Conservation (phyloP, 2,113 vertebrate genomes). For the Python bivittatus region DNA sequence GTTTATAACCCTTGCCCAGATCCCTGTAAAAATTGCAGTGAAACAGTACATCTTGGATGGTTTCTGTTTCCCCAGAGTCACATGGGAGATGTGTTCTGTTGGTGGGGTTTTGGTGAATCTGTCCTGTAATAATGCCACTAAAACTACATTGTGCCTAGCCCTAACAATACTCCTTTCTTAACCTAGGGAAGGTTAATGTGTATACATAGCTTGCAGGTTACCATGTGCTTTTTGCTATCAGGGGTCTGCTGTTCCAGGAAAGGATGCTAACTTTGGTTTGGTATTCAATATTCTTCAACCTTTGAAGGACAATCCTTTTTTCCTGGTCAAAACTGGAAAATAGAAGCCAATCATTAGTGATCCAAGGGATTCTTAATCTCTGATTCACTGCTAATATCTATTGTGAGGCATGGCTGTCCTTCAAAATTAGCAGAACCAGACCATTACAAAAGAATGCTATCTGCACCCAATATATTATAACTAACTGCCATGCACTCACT, state of each 20-base stretch:
- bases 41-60: neutral
- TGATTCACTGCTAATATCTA: neutral
- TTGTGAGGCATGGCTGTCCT: neutral
- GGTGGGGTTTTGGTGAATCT: neutral
- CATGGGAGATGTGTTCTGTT: neutral
- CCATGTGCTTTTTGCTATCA: neutral
- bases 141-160: neutral
- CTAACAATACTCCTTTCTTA: neutral
- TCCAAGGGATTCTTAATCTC: neutral
- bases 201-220: neutral
- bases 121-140: neutral
- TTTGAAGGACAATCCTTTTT: neutral
- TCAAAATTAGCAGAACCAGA: neutral
- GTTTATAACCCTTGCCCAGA: neutral
- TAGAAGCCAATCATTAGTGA: neutral
- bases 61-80: neutral
- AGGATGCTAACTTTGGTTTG: neutral
- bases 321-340: neutral
- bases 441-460: neutral
- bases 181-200: neutral
- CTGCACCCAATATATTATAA: neutral
- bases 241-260: neutral
- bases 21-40: neutral
- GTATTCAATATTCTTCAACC: neutral
- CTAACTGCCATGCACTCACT: neutral